Percentiles rank a stretch among this genome's conserved stretches.
These are phyloP conservation scores for Megalonaias nervosa DNA, from an alignment of 1,140 invertebrate genomes.

Conservation along the genomic window DNA sequence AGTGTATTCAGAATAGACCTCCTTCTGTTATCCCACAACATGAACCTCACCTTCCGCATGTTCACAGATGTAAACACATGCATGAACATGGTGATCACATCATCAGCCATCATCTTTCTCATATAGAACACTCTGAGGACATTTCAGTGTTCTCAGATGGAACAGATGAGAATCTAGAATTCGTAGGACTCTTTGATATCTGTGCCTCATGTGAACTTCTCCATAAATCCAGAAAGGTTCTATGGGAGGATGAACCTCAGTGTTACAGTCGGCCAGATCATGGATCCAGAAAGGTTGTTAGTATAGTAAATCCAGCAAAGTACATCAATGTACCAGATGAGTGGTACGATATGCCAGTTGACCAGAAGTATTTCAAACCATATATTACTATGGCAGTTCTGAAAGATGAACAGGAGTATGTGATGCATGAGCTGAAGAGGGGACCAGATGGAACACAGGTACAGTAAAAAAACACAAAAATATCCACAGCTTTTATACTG, in stretches of 20 bases:
- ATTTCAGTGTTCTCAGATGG: too few species aligned
- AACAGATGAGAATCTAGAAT: too few species aligned
- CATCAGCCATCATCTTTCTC: too few species aligned
- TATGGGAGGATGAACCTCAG: slow-evolving; percentile 53
- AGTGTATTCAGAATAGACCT: too few species aligned
- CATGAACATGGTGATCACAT: too few species aligned
- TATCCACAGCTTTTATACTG: too few species aligned
- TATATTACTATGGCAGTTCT: slow-evolving; percentile 63
- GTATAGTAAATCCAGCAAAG: slow-evolving; percentile 53
- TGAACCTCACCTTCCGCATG: too few species aligned
- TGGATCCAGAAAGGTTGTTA: slow-evolving; percentile 43
- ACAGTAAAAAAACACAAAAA: background rate
- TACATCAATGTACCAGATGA: slow-evolving; percentile 65
- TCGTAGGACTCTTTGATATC: slow-evolving; percentile 30
- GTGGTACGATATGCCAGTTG: slow-evolving; percentile 64
- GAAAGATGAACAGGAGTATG: slow-evolving; percentile 61
- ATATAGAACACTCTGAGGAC: too few species aligned
- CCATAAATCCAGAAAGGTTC: slow-evolving; percentile 48
- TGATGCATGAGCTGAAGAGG: slow-evolving; percentile 60
- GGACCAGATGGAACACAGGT: slow-evolving; percentile 62
- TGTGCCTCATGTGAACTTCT: slow-evolving; percentile 47
- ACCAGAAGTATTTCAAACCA: slow-evolving; percentile 60
- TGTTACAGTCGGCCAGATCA: slow-evolving; percentile 25
- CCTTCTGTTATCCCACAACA: too few species aligned
- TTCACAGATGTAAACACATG: too few species aligned